phyloP scores from a whole-genome alignment of 2,888 invertebrate species.

The Ashinkailepas kermadecensis region DNA sequence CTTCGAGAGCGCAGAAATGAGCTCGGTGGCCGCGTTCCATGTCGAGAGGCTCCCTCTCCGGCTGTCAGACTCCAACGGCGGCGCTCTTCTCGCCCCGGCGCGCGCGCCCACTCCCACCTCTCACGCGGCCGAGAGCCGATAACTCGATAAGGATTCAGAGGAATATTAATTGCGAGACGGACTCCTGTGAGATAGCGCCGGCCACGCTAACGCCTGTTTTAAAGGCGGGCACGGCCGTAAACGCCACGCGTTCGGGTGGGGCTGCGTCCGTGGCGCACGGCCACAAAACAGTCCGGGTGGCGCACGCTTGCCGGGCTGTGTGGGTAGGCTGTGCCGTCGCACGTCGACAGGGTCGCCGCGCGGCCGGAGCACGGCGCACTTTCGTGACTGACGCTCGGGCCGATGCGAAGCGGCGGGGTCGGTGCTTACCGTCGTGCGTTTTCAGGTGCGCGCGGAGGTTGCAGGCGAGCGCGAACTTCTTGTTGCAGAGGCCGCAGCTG shows the following conservation, averaged over 20 bases:
- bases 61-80: no score
- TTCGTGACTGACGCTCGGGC: neutral
- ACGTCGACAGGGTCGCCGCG: neutral
- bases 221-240: neutral
- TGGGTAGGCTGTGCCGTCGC: neutral
- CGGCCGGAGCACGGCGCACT: neutral
- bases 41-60: no score
- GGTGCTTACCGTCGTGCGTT: slow-evolving; percentile 57
- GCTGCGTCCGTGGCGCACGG: neutral
- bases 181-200: neutral
- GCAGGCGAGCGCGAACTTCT: slow-evolving; percentile 63
- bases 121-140: neutral
- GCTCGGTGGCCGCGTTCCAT: no score
- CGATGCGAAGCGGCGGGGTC: no score
- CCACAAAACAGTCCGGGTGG: neutral
- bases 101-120: neutral
- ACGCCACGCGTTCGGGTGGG: neutral
- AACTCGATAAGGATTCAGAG: neutral
- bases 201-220: neutral
- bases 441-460: slow-evolving; percentile 65
- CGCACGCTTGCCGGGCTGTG: neutral
- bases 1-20: no score
- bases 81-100: no score
- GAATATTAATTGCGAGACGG: neutral
- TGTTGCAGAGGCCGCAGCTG: slow-evolving; percentile 59